Evolutionary conservation across 2,888 invertebrate genomes (phyloP).

Genomic region (Entomobrya proxima): DNA sequence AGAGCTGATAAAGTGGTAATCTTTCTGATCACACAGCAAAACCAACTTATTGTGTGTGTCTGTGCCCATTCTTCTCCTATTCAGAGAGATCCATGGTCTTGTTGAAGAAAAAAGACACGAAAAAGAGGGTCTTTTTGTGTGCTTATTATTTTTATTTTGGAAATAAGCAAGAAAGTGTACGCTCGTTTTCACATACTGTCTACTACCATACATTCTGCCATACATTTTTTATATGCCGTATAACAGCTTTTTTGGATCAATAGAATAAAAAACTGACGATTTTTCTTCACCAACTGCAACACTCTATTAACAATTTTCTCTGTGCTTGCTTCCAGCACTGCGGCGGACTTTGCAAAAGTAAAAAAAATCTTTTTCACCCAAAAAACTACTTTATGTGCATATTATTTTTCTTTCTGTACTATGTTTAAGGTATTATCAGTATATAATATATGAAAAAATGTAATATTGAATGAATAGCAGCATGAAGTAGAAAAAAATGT

Average conservation of each 20-base stretch:
- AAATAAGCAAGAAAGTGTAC: background rate
- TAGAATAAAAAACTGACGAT: background rate
- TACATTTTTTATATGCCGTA: background rate
- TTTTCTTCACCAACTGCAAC: slow-evolving; percentile 12
- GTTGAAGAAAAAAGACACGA: background rate
- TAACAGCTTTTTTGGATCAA: slow-evolving; percentile 9
- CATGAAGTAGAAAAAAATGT: background rate
- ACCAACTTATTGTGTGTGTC: slow-evolving; percentile 42
- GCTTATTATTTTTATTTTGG: no score
- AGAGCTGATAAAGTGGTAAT: slow-evolving; percentile 59
- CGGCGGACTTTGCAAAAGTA: background rate
- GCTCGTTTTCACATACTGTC: background rate
- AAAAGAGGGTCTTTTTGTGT: background rate
- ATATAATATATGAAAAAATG: background rate
- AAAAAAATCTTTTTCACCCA: background rate
- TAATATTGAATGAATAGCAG: slow-evolving; percentile 36
- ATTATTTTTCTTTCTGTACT: background rate
- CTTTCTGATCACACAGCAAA: slow-evolving; percentile 48
- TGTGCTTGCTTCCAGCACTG: slow-evolving; percentile 21
- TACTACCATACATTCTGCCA: background rate
- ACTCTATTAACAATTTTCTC: background rate
- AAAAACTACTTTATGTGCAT: background rate
- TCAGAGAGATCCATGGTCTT: background rate
- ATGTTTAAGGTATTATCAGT: background rate
- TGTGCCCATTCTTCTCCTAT: background rate